A percentile compares a stretch with the other conserved stretches of the same genome.
phyloP scores from a whole-genome alignment of 2,797 vertebrate genomes.

The Trichosurus vulpecula region DNA sequence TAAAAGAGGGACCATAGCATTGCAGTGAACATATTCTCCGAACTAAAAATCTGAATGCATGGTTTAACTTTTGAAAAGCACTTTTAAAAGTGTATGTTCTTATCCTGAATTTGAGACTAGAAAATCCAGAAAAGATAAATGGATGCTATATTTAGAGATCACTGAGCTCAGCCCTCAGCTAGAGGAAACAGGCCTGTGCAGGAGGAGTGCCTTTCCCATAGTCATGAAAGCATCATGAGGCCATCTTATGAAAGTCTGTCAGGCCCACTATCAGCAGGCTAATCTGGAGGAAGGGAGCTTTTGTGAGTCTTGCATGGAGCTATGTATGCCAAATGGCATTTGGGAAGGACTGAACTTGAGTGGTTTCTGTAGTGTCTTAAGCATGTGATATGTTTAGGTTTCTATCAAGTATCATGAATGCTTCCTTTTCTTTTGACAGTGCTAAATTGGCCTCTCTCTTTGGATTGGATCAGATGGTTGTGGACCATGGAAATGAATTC shows the following conservation, averaged over 20 bases:
- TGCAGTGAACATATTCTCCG: background rate
- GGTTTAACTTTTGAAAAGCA: background rate
- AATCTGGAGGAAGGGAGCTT: slow-evolving; percentile 34
- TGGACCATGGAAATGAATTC: slow-evolving; percentile 91
- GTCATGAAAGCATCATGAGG: background rate
- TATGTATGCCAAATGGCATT: slow-evolving; percentile 1
- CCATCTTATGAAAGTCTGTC: background rate
- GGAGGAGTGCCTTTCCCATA: slow-evolving; percentile 24
- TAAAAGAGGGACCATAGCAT: background rate
- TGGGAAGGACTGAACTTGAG: slow-evolving; percentile 10
- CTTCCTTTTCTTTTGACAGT: slow-evolving; percentile 81
- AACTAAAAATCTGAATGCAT: background rate
- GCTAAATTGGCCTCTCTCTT: slow-evolving; percentile 96
- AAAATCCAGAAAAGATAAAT: background rate
- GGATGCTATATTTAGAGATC: background rate
- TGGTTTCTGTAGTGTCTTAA: slow-evolving; percentile 28
- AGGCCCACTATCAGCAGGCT: slow-evolving; percentile 28
- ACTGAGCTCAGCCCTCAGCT: background rate
- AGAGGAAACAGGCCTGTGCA: slow-evolving; percentile 27
- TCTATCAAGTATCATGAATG: slow-evolving; percentile 34
- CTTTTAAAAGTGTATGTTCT: background rate
- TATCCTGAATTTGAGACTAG: background rate
- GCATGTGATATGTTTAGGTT: background rate
- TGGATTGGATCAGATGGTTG: slow-evolving; percentile 89
- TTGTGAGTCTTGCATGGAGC: background rate